Evolutionary conservation across 2,888 invertebrate species (phyloP).

Genomic region (Phalera bucephala): DNA sequence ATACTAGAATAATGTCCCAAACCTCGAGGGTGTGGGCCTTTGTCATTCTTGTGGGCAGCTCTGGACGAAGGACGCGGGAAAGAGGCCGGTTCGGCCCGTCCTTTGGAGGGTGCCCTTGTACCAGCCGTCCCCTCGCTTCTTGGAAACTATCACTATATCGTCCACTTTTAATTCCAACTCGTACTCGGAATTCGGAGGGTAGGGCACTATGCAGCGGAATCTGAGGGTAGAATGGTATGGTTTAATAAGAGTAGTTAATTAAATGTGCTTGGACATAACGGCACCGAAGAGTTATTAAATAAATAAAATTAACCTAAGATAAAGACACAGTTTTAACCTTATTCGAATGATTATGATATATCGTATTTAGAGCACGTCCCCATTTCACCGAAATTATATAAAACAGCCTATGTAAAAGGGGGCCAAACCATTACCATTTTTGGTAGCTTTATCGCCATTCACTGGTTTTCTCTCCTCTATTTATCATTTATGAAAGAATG

Average conservation of each 20-base stretch:
- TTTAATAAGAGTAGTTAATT: not conserved
- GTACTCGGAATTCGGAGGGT: constrained; percentile 96
- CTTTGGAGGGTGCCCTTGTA: constrained; percentile 95
- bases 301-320: too few species aligned
- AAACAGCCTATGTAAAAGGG: too few species aligned
- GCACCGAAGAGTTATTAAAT: too few species aligned
- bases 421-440: too few species aligned
- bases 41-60: constrained; percentile 69
- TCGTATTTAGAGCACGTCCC: too few species aligned
- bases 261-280: too few species aligned
- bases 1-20: constrained; percentile 40
- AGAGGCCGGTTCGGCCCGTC: constrained; percentile 96
- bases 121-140: constrained; percentile 97
- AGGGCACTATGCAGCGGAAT: constrained; percentile 96
- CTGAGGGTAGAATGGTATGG: constrained; percentile 61
- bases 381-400: too few species aligned
- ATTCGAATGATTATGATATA: too few species aligned
- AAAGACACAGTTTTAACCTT: too few species aligned
- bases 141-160: constrained; percentile 95
- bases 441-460: too few species aligned
- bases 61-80: constrained; percentile 97
- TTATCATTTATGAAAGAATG: too few species aligned
- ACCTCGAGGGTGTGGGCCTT: constrained; percentile 35
- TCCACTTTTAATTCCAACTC: constrained; percentile 95
- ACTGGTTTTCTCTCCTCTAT: too few species aligned